Percentiles rank a stretch among this genome's conserved stretches.
Conservation (phyloP, 2,797 vertebrate genomes). For the Phataginus tricuspis region DNA sequence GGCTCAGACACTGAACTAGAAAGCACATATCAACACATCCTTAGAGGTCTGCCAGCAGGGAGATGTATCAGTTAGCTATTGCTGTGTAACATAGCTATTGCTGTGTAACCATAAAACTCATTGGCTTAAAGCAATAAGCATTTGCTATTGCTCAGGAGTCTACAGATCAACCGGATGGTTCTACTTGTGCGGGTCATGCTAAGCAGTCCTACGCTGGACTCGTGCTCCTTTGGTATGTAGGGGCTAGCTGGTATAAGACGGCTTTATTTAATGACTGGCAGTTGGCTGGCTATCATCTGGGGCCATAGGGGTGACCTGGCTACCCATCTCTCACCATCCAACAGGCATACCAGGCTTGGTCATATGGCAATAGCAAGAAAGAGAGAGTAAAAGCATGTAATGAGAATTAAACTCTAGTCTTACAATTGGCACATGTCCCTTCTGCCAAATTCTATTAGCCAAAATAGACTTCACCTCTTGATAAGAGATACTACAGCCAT, state of each 20-base stretch:
- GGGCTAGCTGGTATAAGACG: background rate
- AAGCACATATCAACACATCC: background rate
- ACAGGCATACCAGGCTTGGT: background rate
- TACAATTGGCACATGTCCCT: background rate
- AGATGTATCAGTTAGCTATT: conserved; percentile 45
- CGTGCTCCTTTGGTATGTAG: background rate
- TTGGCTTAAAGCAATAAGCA: background rate
- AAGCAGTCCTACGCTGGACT: background rate
- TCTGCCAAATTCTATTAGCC: background rate
- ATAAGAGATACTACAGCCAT: background rate
- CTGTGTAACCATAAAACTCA: background rate
- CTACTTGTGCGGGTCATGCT: background rate
- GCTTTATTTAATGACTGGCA: background rate
- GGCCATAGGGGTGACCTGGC: background rate
- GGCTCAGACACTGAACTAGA: background rate
- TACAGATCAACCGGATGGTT: background rate
- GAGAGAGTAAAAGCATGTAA: background rate
- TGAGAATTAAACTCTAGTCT: background rate
- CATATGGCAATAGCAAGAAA: background rate
- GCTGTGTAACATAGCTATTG: conserved; percentile 62
- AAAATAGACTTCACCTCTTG: background rate
- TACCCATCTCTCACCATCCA: background rate
- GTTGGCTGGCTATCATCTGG: background rate
- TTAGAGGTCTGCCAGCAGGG: conserved; percentile 39
- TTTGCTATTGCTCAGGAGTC: background rate